A percentile compares a stretch with the other conserved stretches of the same genome.
Conservation (phyloP, 1,140 invertebrate genomes). For the Philopotamus ludificatus region DNA sequence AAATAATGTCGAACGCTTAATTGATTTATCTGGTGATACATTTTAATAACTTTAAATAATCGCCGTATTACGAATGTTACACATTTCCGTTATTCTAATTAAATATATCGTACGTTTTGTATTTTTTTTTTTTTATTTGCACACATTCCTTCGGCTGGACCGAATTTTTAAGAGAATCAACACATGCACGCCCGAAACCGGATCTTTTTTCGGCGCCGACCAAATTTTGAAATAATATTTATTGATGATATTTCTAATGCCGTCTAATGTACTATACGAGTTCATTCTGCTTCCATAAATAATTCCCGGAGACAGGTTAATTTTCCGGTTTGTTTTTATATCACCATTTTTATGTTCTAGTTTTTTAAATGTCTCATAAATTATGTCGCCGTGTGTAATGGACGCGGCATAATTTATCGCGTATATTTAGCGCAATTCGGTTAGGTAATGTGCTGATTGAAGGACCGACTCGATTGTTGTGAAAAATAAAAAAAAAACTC, state of each 20-base stretch:
- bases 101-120: no score
- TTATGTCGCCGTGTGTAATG: conserved; percentile 14
- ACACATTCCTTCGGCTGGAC: background rate
- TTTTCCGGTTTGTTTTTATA: conserved; percentile 35
- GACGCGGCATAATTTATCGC: no score
- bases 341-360: conserved; percentile 30
- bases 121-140: no score
- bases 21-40: no score
- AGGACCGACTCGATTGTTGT: no score
- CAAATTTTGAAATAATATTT: conserved; percentile 20
- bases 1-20: no score
- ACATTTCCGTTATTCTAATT: no score
- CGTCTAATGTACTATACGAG: conserved; percentile 4
- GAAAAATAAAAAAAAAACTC: no score
- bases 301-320: conserved; percentile 33
- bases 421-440: no score
- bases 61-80: no score
- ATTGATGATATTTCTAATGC: conserved; percentile 14
- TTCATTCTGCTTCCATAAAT: conserved; percentile 28
- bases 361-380: conserved; percentile 34
- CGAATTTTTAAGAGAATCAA: background rate
- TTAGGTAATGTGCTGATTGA: no score
- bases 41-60: no score
- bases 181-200: background rate
- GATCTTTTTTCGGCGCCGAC: background rate